Conservation (phyloP, 2,888 invertebrate genomes). For the Parasteatoda lunata region DNA sequence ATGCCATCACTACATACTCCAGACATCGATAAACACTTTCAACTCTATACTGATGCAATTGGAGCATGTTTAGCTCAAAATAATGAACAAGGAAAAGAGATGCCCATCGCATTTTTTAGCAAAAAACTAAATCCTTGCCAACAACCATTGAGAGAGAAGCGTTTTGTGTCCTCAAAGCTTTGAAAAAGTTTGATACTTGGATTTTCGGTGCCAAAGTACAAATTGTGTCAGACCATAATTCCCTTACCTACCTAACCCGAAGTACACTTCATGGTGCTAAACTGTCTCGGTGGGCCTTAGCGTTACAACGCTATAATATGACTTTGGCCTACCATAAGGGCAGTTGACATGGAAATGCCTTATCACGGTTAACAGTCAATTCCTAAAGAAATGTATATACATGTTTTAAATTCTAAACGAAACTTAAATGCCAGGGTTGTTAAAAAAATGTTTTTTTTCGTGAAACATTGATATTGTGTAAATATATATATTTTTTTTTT, state of each 20-base stretch:
- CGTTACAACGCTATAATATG: not conserved
- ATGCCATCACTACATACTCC: too few relatives aligned
- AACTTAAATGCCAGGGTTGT: too few relatives aligned
- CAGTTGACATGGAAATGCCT: too few relatives aligned
- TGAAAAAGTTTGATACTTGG: slow-evolving; percentile 24
- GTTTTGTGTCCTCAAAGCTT: not conserved
- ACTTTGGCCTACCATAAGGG: not conserved
- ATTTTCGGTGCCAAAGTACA: slow-evolving; percentile 7
- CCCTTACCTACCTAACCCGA: not conserved
- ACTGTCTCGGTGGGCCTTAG: not conserved
- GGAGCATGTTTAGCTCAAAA: not conserved
- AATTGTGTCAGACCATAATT: slow-evolving; percentile 16
- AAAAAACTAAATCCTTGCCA: not conserved
- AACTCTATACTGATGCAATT: not conserved
- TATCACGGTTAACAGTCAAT: too few relatives aligned
- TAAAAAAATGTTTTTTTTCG: too few relatives aligned
- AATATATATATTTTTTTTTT: too few relatives aligned
- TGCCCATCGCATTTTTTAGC: too few relatives aligned
- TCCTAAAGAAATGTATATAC: too few relatives aligned
- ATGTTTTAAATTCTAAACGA: too few relatives aligned
- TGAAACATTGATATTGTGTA: too few relatives aligned
- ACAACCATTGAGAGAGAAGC: slow-evolving; percentile 3
- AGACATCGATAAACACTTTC: too few relatives aligned
- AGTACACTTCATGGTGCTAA: not conserved
- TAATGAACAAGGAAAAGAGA: not conserved